phyloP scores from a whole-genome alignment of 2,888 invertebrate species.

The Volucella inanis region DNA sequence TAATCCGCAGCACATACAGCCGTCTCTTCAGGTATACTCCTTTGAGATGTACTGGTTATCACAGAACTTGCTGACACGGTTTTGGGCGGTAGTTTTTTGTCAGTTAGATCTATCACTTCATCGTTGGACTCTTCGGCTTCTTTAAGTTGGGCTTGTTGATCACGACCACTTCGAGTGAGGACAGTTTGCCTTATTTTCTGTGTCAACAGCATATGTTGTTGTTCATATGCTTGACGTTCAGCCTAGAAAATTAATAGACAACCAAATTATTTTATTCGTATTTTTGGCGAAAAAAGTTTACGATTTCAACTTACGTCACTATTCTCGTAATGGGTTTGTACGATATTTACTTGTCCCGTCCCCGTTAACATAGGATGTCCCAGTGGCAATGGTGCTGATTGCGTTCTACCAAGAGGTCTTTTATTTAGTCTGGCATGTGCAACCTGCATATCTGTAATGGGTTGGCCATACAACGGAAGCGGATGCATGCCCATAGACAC shows the following conservation, averaged over 20 bases:
- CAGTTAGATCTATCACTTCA: conserved; percentile 90
- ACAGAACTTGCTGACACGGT: conserved; percentile 84
- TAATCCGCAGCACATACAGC: conserved; percentile 81
- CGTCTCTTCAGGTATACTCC: conserved; percentile 84
- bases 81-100: conserved; percentile 85
- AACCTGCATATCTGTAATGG: conserved; percentile 87
- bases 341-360: conserved; percentile 81
- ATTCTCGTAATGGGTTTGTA: conserved; percentile 83
- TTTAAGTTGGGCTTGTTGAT: conserved; percentile 84
- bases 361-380: conserved; percentile 92
- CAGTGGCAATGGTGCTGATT: conserved; percentile 95
- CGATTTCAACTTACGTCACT: conserved; percentile 80
- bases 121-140: conserved; percentile 84
- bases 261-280: not conserved
- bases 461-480: conserved; percentile 81
- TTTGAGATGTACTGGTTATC: conserved; percentile 82
- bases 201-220: conserved; percentile 87
- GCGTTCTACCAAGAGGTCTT: conserved; percentile 94
- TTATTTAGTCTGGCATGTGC: conserved; percentile 88
- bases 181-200: conserved; percentile 95
- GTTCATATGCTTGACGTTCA: conserved; percentile 85
- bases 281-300: not conserved
- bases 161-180: conserved; percentile 89
- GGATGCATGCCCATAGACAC: conserved; percentile 75
- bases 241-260: conserved; percentile 77